Evolutionary conservation across 2,113 vertebrate genomes (phyloP), one percentile per base, ranked within the genome.

Genomic region (Noctilio leporinus): DNA sequence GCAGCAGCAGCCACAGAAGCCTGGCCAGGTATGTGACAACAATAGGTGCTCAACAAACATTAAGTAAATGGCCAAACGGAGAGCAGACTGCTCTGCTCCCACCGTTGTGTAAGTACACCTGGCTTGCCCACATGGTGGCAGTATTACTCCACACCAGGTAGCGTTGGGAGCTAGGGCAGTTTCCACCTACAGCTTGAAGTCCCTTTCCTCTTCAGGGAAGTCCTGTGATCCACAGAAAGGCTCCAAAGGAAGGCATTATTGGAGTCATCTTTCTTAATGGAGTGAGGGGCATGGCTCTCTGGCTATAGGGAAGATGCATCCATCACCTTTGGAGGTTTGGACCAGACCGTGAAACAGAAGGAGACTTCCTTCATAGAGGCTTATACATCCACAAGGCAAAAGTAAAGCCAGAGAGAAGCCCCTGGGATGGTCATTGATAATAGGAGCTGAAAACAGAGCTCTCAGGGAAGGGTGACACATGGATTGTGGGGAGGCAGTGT

Each of bases 121-220:
- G 2, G 5, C n/a, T 1, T 22, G 53, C 22, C 96, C 97, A 96
- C 97, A 78, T 0, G 95, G 93, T 87, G 97, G 95, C 97, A 96
- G 93, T 76, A 53, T 51, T 12, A 70, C 91, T 91, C 91, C 85
- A 96, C 49, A 11, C 1, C 26, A 57, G 45, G 16, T 12, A 7
- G 57, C n/a, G 20, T 2, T 20, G 10, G 33, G 12, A 0, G 0
- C 4, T 5, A 0, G 0, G 40, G 3, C 11, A 1, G 7, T 7
- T 47, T 49, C n/a, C 4, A 2, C 47, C 55, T 3, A 19, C n/a
- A n/a, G n/a, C n/a, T n/a, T n/a, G n/a, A n/a, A n/a, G n/a, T 17
- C 15, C 35, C 10, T 33, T 38, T 28, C 30, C 51, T 55, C 67
- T 45, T 67, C 17, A 16, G 24, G 10, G 35, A 19, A 12, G 45